Evolutionary conservation across 2,888 invertebrate genomes (phyloP).

Genomic region (Epsilonema sp.): DNA sequence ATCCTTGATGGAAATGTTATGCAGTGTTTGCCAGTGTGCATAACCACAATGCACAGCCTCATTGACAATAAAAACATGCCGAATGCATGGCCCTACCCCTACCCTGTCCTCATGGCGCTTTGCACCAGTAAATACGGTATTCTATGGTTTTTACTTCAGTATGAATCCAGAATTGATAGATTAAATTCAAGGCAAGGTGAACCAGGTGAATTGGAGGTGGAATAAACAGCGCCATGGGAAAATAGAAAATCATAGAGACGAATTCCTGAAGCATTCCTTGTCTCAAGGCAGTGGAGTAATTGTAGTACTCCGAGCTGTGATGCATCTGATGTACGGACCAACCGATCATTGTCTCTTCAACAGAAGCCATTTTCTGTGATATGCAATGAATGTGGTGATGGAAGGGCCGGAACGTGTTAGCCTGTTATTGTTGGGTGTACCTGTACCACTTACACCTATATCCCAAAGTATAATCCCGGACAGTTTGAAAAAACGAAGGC

Average conservation of each 20-base stretch:
- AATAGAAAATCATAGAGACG: constrained; percentile 23
- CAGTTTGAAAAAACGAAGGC: too few relatives aligned
- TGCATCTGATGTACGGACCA: constrained; percentile 81
- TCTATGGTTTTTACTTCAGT: constrained; percentile 49
- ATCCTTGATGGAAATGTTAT: background rate
- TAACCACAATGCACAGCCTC: too few relatives aligned
- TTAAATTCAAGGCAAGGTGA: constrained; percentile 66
- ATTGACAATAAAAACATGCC: too few relatives aligned
- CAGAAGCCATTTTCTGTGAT: constrained; percentile 45
- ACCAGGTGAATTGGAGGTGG: constrained; percentile 52
- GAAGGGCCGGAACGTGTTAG: background rate
- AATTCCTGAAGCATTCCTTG: constrained; percentile 26
- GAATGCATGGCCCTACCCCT: too few relatives aligned
- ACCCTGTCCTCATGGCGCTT: too few relatives aligned
- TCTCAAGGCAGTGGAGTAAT: constrained; percentile 58
- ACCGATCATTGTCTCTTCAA: constrained; percentile 58
- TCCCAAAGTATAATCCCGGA: too few relatives aligned
- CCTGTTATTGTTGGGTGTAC: too few relatives aligned
- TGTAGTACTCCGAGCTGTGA: constrained; percentile 72
- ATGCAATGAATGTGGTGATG: too few relatives aligned
- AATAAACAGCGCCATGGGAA: constrained; percentile 46
- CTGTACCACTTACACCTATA: background rate
- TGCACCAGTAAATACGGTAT: too few relatives aligned
- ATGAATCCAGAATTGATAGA: constrained; percentile 85
- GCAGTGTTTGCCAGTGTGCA: too few relatives aligned